Evolutionary conservation across 1,140 invertebrate genomes (phyloP), one percentile per base, ranked within the genome.

Genomic region (Potamilus streckersoni): DNA sequence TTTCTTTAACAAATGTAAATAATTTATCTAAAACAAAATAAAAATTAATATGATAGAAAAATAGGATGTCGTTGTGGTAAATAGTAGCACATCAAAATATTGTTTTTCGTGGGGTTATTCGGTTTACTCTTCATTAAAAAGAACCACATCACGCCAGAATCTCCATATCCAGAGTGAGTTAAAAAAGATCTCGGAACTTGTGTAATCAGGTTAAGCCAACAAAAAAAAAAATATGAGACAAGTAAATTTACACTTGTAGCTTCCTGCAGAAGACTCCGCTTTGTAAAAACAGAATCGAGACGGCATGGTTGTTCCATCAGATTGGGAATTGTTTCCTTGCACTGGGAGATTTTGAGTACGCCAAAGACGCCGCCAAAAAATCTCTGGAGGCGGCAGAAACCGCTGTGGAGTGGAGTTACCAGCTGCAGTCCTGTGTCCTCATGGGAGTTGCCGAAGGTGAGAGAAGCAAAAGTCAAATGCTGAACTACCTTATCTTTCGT

Each of bases 241-340:
- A 38, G 38, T 38, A 20, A 38, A 23, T 17, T 19, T 65, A 56
- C n/a, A 14, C 23, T 61, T 75, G 11, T 62, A 88, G 86, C n/a
- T 88, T 86, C 77, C 81, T 85, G 38, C 68, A 83, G 49, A 89
- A 89, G 73, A 76, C 88, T 13, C 85, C 85, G 23, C 77, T 86
- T 31, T 85, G 79, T 63, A 80, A 78, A 27, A 80, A 76, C n/a
- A 70, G 80, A 12, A 64, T 88, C 14, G 89, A 90, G 78, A 85
- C 80, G 16, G 83, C 89, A 2, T 90, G 89, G 89, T 76, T 90
- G 23, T 86, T 85, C 76, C 89, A 90, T 72, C 88, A 90, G 79
- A 89, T 90, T 17, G 89, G 89, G 0, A 84, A 87, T 66, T 90
- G 89, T 76, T 86, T 89, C 82, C 79, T 90, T 68, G 87, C 87